Conservation (phyloP, 2,797 vertebrate genomes). For the Threskiornis aethiopicus region DNA sequence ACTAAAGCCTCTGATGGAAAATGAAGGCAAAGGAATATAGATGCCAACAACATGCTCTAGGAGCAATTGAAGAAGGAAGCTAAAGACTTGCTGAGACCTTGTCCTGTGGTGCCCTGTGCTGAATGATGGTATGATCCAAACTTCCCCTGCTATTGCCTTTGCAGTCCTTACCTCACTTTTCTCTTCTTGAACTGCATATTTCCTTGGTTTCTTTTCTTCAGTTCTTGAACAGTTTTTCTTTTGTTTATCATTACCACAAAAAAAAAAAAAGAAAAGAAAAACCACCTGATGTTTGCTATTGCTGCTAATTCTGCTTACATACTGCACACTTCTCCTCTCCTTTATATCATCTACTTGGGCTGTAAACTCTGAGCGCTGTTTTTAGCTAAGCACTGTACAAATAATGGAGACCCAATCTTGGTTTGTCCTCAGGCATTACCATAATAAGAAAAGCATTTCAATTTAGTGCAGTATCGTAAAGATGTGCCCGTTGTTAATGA, state of each 20-base stretch:
- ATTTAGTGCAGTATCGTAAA: neutral
- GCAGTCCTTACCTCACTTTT: neutral
- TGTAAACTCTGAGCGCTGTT: neutral
- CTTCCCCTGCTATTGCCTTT: fast-evolving
- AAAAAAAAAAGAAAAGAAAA: too few species aligned
- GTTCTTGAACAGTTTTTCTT: neutral
- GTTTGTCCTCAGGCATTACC: neutral
- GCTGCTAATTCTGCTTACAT: neutral
- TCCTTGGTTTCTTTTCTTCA: neutral
- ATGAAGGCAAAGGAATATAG: neutral
- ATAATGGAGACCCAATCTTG: neutral
- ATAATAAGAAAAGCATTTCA: conserved; percentile 12
- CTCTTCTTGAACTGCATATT: neutral
- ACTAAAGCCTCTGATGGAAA: neutral
- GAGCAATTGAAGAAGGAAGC: neutral
- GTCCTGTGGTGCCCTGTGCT: neutral
- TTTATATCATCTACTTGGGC: neutral
- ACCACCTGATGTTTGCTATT: neutral
- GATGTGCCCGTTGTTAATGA: neutral
- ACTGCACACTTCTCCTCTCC: neutral
- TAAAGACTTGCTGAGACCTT: neutral
- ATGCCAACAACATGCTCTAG: neutral
- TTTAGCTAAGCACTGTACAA: neutral
- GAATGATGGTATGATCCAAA: neutral
- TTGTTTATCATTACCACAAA: neutral